Evolutionary conservation across 1,140 invertebrate species (phyloP).

Genomic region (Ostrea edulis): DNA sequence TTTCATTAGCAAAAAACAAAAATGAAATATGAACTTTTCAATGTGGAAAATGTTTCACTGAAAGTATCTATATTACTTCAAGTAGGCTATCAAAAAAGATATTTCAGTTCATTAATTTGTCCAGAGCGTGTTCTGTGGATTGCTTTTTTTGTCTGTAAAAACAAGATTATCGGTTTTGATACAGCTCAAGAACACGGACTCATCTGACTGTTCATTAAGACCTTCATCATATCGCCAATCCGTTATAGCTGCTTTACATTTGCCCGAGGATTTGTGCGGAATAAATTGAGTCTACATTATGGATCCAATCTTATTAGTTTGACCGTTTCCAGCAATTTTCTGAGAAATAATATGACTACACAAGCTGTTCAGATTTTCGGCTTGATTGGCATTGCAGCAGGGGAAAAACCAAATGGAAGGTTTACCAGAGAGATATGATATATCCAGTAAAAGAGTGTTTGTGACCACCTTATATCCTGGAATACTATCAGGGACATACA

Average conservation of each 20-base stretch:
- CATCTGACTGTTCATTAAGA: not conserved
- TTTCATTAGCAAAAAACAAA: too few species aligned
- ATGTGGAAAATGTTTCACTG: too few species aligned
- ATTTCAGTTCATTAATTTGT: not conserved
- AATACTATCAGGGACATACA: too few species aligned
- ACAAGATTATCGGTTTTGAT: not conserved
- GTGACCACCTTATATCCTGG: too few species aligned
- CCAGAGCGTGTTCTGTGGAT: not conserved
- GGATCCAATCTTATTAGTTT: not conserved
- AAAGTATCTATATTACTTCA: not conserved
- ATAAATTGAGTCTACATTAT: not conserved
- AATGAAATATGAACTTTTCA: too few species aligned
- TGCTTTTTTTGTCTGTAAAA: not conserved
- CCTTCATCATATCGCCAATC: not conserved
- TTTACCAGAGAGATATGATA: too few species aligned
- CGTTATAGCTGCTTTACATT: too few species aligned
- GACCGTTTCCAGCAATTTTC: not conserved
- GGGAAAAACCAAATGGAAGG: too few species aligned
- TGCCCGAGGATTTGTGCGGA: not conserved
- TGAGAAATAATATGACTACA: not conserved
- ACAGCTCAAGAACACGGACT: not conserved
- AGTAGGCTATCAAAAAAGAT: not conserved
- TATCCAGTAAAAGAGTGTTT: too few species aligned
- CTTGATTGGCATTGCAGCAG: too few species aligned
- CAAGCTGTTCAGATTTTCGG: too few species aligned